Base-by-base conservation (phyloP, 2,888 invertebrate genomes). In the Microdon myrmicae region DNA sequence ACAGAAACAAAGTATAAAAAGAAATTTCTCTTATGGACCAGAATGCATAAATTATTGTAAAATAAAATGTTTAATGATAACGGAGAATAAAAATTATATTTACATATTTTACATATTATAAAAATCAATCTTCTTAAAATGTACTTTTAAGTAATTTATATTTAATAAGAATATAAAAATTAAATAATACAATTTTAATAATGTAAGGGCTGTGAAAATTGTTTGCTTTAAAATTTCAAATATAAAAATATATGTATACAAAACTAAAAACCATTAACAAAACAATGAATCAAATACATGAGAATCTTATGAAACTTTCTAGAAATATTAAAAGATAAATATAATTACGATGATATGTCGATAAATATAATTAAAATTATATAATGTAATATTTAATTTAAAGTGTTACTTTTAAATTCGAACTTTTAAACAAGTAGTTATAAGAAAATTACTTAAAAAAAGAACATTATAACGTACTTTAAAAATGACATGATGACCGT, bases 201-300 rank as follows among this genome's bases (percentile, higher is more conserved):
- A 72, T 71, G 68, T 72, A 70, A 74, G 70, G 74, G 74, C 74
- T 74, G 75, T 74, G 74, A 75, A 69, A 71, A 71, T 69, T 69
- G 69, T 74, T 72, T 74, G 74, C 74, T 71, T 73, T 69, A 67
- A 56, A 49, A 31, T 14, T 9, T 32, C 22, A 48, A 29, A 45
- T 35, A 37, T 13, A 54, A 23, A 39, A 32, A 53, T 23, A 54
- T 41, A 38, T 41, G 20, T 16, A 47, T 45, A 49, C 25, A 59
- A 31, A 39, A 32, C 23, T 26, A 41, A 17, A 67, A 41, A 44
- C 16, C 29, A 25, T 12, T n/a, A 53, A 29, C 37, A 16, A 44
- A 17, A 66, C 61, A 44, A 41, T 10, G 71, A 68, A 55, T 51
- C 59, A 59, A 49, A 53, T 47, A 71, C 70, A 68, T 69, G 60